Conservation (phyloP, 1,140 invertebrate species). For the Drosophila repletoides region DNA sequence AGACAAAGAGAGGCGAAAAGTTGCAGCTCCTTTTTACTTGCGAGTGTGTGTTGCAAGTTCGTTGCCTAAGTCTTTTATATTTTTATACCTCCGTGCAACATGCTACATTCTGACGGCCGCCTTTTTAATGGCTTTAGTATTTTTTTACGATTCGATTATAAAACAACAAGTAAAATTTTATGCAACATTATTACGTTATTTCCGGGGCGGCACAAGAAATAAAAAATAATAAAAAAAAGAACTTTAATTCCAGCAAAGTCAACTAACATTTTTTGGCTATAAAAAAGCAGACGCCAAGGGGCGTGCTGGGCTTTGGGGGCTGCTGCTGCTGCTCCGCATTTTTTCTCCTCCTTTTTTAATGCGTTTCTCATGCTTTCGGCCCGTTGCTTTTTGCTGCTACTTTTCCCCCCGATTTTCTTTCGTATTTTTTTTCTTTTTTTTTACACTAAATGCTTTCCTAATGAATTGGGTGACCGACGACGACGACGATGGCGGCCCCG, state of each 20-base stretch:
- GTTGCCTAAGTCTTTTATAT: conserved; percentile 60
- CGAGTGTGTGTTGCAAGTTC: conserved; percentile 51
- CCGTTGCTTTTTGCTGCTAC: conserved; percentile 64
- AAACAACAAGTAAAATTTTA: conserved; percentile 68
- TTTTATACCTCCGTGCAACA: conserved; percentile 24
- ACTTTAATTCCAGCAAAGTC: conserved; percentile 57
- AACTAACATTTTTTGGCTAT: conserved; percentile 34
- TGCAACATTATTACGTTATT: conserved; percentile 79
- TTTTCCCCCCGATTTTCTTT: conserved; percentile 11
- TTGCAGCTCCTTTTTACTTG: conserved; percentile 12
- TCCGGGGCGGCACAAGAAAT: conserved; percentile 46
- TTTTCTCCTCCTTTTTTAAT: conserved; percentile 56
- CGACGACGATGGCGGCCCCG: conserved; percentile 43
- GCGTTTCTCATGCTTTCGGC: conserved; percentile 73
- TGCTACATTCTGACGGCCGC: conserved; percentile 30
- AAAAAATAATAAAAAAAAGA: conserved; percentile 57
- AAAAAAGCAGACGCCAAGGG: conserved; percentile 63
- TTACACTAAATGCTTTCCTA: conserved; percentile 71
- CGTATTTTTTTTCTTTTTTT: conserved; percentile 28
- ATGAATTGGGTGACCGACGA: conserved; percentile 75
- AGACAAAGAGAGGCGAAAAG: too few relatives aligned
- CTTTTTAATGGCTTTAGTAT: conserved; percentile 36
- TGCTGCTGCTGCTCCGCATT: conserved; percentile 26
- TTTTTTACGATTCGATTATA: conserved; percentile 74
- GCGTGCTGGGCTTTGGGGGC: conserved; percentile 13